Evolutionary conservation across 1,140 invertebrate genomes (phyloP).

Genomic region (Drosophila watanabei): DNA sequence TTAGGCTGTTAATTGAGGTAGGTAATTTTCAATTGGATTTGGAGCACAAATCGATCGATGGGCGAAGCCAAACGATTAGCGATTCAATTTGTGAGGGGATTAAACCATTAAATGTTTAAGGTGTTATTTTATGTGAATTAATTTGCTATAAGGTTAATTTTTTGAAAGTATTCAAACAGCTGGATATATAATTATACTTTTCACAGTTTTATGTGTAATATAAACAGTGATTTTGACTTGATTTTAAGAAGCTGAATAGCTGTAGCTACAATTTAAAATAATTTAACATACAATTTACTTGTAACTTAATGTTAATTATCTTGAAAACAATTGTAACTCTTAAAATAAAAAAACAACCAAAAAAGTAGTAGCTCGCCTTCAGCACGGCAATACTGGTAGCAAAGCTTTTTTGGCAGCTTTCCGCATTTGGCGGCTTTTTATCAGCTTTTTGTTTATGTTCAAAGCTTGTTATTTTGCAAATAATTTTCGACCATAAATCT

Average conservation of each 20-base stretch:
- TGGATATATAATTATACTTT: neutral
- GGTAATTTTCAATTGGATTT: conserved; percentile 68
- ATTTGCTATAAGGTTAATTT: neutral
- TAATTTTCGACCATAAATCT: conserved; percentile 18
- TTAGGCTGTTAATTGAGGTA: conserved; percentile 61
- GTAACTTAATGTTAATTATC: neutral
- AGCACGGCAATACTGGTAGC: conserved; percentile 64
- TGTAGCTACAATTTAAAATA: neutral
- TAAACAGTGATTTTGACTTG: neutral
- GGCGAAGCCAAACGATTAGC: conserved; percentile 52
- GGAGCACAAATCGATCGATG: conserved; percentile 32
- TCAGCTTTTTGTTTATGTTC: conserved; percentile 18
- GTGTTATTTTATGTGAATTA: conserved; percentile 7
- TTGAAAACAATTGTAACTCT: neutral
- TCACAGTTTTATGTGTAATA: neutral
- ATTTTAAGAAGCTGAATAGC: neutral
- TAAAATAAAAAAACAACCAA: conserved; percentile 8
- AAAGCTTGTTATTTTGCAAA: conserved; percentile 12
- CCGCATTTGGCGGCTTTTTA: neutral
- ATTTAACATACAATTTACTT: too few relatives aligned
- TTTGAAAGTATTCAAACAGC: neutral
- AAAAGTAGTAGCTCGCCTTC: conserved; percentile 4
- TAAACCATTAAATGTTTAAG: conserved; percentile 1
- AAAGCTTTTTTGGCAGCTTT: conserved; percentile 47
- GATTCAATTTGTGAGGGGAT: conserved; percentile 31